Base-by-base conservation (phyloP, 2,888 invertebrate species). In the Pterostichus niger region DNA sequence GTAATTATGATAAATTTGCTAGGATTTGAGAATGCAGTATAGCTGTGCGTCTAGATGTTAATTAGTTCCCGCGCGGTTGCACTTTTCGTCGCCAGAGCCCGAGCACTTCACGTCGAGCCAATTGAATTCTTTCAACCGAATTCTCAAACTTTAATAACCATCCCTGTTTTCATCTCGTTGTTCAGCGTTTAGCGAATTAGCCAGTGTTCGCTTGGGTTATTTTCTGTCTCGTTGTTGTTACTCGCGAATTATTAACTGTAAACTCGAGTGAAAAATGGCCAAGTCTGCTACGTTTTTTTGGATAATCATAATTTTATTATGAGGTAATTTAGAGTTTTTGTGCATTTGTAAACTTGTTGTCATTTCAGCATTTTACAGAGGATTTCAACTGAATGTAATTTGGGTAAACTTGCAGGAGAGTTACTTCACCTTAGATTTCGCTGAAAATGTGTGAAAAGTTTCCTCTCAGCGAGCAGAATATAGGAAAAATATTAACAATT, bases 121-220 rank as follows among this genome's bases (percentile, higher is more conserved):
- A 78, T 78, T 78, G 59, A 78, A 78, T 59, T 78, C 78, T 78
- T 78, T 78, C 78, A 78, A 15, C 61, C 78, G 78, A 78, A 78
- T 59, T 78, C 40, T 61, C 59, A 56, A 44, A 59, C 59, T 78
- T 78, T 59, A 59, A 78, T 78, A 78, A 44, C 40, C 33, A 31
- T 31, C 24, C 24, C 24, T 24, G 24, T 3, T 24, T 24, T 24
- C 24, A 24, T 24, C 24, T 3, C 24, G 24, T 24, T 24, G 24
- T 24, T 24, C 24, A 24, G 24, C 3, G 24, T 24, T 24, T 24
- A 24, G 24, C 24, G 24, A 24, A 24, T 24, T 24, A 24, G 24
- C 24, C 24, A 24, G 46, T 10, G 11, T 31, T 59, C 9, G 31
- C 10, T 24, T 59, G 31, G 59, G 24, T 11, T 31, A 3, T 15